Conservation (phyloP, 2,797 vertebrate species). For the Neopelma chrysocephalum region DNA sequence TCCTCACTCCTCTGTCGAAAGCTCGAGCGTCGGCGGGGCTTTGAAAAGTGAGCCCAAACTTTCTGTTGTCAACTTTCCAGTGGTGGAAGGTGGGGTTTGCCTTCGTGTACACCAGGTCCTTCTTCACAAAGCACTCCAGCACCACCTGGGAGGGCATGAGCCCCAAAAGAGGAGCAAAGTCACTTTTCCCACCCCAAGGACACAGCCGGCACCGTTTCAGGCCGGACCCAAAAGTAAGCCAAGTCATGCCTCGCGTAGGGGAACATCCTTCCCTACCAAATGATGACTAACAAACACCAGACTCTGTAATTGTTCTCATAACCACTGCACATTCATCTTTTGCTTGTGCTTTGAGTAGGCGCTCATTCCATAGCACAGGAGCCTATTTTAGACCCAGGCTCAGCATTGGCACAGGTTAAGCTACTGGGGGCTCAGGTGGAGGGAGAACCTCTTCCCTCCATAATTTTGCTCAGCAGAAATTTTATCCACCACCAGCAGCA, state of each 20-base stretch:
- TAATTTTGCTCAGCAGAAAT: background rate
- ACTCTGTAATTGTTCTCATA: background rate
- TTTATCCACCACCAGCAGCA: background rate
- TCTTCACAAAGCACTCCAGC: slow-evolving; percentile 94
- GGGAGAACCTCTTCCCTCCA: background rate
- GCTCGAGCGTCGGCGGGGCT: slow-evolving; percentile 96
- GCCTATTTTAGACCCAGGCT: background rate
- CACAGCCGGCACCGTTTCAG: background rate
- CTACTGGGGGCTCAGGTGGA: background rate
- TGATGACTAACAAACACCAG: slow-evolving; percentile 19
- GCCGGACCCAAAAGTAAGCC: background rate
- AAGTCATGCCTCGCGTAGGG: background rate
- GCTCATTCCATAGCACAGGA: background rate
- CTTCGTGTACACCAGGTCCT: slow-evolving; percentile 96
- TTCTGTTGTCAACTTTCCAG: slow-evolving; percentile 95
- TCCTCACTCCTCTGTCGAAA: slow-evolving; percentile 96
- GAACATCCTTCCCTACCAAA: background rate
- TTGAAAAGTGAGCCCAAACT: slow-evolving; percentile 95
- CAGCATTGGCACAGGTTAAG: background rate
- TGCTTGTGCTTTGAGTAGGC: background rate
- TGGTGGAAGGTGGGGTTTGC: slow-evolving; percentile 98
- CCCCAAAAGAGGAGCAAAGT: slow-evolving; percentile 47
- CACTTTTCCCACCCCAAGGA: slow-evolving; percentile 25
- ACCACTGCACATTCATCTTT: background rate
- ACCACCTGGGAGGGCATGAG: slow-evolving; percentile 84